phyloP scores from a whole-genome alignment of 2,113 vertebrate species.

The Austrofundulus limnaeus region DNA sequence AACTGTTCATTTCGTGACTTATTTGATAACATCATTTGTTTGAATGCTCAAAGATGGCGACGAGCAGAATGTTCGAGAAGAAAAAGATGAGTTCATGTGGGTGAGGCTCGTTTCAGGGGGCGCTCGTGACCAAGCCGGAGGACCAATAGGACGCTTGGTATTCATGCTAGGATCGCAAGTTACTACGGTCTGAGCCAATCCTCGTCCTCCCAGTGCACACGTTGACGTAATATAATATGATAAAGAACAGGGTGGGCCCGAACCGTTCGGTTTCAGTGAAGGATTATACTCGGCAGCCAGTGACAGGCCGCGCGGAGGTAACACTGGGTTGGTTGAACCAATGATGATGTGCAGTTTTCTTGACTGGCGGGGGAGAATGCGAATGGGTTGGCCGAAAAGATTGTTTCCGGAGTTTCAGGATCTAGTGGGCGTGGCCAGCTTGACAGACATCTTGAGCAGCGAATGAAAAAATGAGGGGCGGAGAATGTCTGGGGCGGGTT shows the following conservation, averaged over 20 bases:
- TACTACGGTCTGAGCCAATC: conserved; percentile 62
- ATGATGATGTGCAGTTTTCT: conserved; percentile 25
- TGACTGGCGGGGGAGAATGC: conserved; percentile 45
- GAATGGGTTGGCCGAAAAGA: conserved; percentile 44
- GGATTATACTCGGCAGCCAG: conserved; percentile 24
- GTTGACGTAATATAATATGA: conserved; percentile 71
- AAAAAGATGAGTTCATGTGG: conserved; percentile 48
- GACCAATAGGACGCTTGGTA: conserved; percentile 67
- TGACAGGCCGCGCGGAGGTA: conserved; percentile 4
- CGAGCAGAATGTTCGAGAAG: not conserved
- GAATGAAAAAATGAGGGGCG: conserved; percentile 59
- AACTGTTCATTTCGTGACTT: accelerated
- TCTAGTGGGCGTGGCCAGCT: conserved; percentile 41
- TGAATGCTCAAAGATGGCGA: conserved; percentile 66
- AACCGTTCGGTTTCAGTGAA: conserved; percentile 9
- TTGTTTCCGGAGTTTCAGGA: not conserved
- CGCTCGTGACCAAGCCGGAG: conserved; percentile 46
- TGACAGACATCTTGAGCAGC: conserved; percentile 41
- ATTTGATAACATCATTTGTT: not conserved
- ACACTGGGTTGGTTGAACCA: conserved; percentile 10
- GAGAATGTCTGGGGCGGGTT: not conserved
- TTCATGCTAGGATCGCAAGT: conserved; percentile 66
- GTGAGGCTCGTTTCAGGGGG: conserved; percentile 27
- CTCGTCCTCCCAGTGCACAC: conserved; percentile 25
- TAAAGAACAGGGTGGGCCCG: conserved; percentile 14